These are phyloP conservation scores for Pavo muticus DNA, from an alignment of 2,113 vertebrate species.

Conservation along the genomic window DNA sequence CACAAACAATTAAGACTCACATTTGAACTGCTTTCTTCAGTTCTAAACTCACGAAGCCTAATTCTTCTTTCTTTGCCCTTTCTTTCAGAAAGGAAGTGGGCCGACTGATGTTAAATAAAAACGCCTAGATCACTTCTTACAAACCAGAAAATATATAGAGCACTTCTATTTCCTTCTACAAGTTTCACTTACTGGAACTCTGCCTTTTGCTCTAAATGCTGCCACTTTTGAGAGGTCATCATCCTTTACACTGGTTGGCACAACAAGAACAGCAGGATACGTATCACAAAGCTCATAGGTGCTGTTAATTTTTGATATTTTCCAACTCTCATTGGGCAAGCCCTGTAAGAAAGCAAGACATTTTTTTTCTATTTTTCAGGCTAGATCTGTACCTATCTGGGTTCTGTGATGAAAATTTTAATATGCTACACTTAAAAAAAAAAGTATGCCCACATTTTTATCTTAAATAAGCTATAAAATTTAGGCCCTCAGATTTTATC, in stretches of 20 bases:
- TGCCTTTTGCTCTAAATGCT: slow-evolving; percentile 91
- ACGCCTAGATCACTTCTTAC: not conserved
- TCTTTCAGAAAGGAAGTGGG: not conserved
- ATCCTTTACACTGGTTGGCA: slow-evolving; percentile 91
- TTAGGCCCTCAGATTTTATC: not conserved
- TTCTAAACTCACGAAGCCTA: not conserved
- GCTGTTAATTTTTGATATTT: slow-evolving; percentile 93
- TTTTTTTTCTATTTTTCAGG: not conserved
- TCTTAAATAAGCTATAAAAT: not conserved
- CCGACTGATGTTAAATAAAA: not conserved
- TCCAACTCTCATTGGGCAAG: slow-evolving; percentile 98
- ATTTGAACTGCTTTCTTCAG: not conserved
- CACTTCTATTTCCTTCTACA: not conserved
- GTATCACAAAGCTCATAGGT: slow-evolving; percentile 94
- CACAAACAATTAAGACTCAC: not conserved
- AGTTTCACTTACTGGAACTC: slow-evolving; percentile 88
- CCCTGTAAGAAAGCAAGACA: slow-evolving; percentile 79
- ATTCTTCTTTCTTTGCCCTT: not conserved
- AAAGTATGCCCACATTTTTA: not conserved
- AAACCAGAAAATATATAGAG: not conserved
- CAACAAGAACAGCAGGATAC: slow-evolving; percentile 90
- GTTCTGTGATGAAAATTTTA: not conserved
- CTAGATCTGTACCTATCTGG: not conserved
- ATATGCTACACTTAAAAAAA: not conserved
- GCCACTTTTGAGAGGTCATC: slow-evolving; percentile 91